A percentile compares a stretch with the other conserved stretches of the same genome.
Evolutionary conservation across 1,140 invertebrate species (phyloP).

Genomic region (Elymnias hypermnestra): DNA sequence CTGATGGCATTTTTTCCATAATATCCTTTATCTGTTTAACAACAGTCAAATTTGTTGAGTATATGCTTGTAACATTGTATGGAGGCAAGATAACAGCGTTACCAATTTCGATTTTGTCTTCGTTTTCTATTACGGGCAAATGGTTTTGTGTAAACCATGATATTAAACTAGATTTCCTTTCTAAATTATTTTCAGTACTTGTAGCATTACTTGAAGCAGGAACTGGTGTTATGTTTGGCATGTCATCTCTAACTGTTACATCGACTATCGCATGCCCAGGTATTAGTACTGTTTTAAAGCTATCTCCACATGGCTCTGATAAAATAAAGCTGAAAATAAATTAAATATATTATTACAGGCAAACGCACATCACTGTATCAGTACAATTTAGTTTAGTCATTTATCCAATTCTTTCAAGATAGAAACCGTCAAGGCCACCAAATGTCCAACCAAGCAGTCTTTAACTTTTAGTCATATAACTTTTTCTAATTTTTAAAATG

Average conservation of each 20-base stretch:
- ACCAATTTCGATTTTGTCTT: conserved; percentile 46
- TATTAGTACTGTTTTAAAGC: conserved; percentile 38
- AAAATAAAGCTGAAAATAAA: conserved; percentile 57
- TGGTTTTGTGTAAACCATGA: conserved; percentile 53
- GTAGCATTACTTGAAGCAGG: conserved; percentile 8
- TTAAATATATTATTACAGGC: no score
- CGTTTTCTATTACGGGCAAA: conserved; percentile 40
- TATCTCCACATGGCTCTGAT: conserved; percentile 27
- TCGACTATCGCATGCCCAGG: conserved; percentile 56
- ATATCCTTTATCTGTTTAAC: conserved; percentile 51
- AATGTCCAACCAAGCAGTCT: no score
- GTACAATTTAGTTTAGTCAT: no score
- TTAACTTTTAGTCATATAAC: no score
- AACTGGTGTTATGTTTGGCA: conserved; percentile 14
- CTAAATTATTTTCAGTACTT: conserved; percentile 9
- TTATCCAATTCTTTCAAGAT: no score
- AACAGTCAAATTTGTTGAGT: conserved; percentile 52
- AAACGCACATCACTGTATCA: no score
- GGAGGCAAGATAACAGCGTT: conserved; percentile 50
- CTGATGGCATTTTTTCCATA: conserved; percentile 47
- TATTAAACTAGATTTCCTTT: conserved; percentile 40
- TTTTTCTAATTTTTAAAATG: no score
- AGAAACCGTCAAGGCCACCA: no score
- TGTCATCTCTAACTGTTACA: conserved; percentile 23
- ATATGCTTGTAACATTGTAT: conserved; percentile 43